phyloP scores from a whole-genome alignment of 2,797 vertebrate genomes.

The Spondyliosoma cantharus region DNA sequence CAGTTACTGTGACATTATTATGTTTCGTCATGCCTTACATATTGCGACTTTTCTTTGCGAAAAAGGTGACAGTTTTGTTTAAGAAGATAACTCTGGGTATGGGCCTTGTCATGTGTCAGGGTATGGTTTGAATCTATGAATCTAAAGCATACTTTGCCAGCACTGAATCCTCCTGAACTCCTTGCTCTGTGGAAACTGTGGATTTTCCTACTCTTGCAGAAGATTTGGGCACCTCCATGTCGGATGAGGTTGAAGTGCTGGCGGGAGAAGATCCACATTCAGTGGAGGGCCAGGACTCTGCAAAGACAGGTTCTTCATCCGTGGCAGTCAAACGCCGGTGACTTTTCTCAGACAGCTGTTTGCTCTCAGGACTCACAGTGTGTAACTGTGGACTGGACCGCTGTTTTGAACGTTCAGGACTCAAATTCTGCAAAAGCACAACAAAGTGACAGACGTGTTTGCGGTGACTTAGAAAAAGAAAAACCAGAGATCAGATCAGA shows the following conservation, averaged over 20 bases:
- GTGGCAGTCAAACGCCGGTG: constrained; percentile 18
- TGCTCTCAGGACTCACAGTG: constrained; percentile 43
- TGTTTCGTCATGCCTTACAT: not conserved
- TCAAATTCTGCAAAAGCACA: constrained; percentile 76
- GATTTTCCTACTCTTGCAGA: constrained; percentile 23
- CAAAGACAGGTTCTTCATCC: constrained; percentile 68
- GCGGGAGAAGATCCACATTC: constrained; percentile 71
- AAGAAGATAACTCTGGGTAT: not conserved
- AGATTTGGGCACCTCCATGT: constrained; percentile 37
- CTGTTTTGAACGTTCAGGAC: constrained; percentile 66
- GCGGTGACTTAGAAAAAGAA: not conserved
- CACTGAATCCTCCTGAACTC: constrained; percentile 72
- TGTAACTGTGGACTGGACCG: constrained; percentile 34
- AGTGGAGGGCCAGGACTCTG: constrained; percentile 86
- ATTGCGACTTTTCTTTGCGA: not conserved
- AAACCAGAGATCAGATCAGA: not conserved
- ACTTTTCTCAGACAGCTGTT: constrained; percentile 37
- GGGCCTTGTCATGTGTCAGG: not conserved
- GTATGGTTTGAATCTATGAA: not conserved
- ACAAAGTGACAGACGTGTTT: not conserved
- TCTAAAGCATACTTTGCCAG: constrained; percentile 77
- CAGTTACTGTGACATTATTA: not conserved
- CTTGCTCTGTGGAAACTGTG: constrained; percentile 19
- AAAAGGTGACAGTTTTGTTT: not conserved
- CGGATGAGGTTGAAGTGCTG: constrained; percentile 29